These are phyloP conservation scores for Actinia equina DNA, from an alignment of 64 coral and sea anemone species.

Conservation along the genomic window DNA sequence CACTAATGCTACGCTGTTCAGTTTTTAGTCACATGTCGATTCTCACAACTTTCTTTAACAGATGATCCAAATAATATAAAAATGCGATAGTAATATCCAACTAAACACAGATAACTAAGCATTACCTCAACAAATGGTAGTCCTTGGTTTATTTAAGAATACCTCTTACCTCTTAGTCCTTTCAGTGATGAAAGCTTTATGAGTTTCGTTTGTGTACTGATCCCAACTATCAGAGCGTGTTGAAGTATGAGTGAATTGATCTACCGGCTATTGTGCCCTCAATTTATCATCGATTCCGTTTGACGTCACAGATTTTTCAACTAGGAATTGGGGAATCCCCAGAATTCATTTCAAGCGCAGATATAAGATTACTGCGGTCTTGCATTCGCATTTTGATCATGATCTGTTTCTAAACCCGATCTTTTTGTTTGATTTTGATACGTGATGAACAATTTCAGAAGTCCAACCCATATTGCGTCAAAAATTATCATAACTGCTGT, in stretches of 20 bases:
- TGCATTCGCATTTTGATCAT: background rate
- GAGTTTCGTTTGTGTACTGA: background rate
- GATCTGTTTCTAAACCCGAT: background rate
- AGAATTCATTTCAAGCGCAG: conserved; percentile 17
- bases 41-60: background rate
- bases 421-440: background rate
- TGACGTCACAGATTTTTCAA: background rate
- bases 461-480: background rate
- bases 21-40: background rate
- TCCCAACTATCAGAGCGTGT: background rate
- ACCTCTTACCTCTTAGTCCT: background rate
- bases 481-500: background rate
- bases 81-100: background rate
- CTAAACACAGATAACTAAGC: background rate
- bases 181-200: conserved; percentile 1
- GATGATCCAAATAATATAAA: background rate
- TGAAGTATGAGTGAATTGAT: background rate
- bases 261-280: background rate
- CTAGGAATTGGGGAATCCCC: conserved; percentile 16
- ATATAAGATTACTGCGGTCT: background rate
- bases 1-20: too few species aligned
- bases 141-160: background rate
- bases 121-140: background rate
- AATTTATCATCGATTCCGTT: background rate
- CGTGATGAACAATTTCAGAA: background rate